Conservation (phyloP, 2,888 invertebrate genomes). For the Spisula subtruncata region DNA sequence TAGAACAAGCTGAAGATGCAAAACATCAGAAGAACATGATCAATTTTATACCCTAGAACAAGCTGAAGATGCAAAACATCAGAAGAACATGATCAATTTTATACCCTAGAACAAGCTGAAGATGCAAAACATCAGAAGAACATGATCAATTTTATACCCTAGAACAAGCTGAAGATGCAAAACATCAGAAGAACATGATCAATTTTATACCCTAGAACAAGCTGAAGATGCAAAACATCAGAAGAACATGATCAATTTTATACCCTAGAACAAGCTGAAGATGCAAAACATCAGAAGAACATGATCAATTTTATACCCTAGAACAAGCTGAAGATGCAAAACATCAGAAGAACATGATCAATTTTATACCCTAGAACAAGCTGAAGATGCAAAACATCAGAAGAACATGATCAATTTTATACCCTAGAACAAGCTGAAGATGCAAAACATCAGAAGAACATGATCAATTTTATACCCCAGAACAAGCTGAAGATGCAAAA, state of each 20-base stretch:
- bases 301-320: neutral
- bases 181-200: neutral
- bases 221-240: neutral
- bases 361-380: neutral
- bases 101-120: neutral
- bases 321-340: neutral
- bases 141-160: neutral
- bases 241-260: neutral
- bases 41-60: neutral
- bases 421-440: neutral
- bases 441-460: neutral
- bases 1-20: neutral
- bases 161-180: neutral
- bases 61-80: neutral
- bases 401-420: neutral
- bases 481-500: too few species aligned
- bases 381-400: neutral
- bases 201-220: neutral
- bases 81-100: neutral
- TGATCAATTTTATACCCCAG: too few species aligned
- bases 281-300: neutral
- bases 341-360: neutral
- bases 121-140: neutral
- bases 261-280: neutral
- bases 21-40: neutral